phyloP scores from a whole-genome alignment of 2,888 invertebrate species.

The Ophraella communa region DNA sequence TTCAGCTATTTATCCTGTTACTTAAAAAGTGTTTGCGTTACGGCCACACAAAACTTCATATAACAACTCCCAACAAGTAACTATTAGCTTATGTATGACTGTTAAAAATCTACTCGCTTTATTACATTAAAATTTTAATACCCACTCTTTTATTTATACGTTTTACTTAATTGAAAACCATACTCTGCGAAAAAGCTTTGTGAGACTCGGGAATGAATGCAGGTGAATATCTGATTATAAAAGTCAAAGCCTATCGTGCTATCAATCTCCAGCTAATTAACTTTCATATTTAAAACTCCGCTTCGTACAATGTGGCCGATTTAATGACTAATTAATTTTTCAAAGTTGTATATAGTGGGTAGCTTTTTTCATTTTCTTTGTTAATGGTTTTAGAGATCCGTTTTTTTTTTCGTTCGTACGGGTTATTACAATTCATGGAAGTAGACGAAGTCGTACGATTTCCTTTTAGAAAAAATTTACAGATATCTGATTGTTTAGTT shows the following conservation, averaged over 20 bases:
- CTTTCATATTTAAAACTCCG: conserved; percentile 45
- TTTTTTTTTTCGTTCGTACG: conserved; percentile 2
- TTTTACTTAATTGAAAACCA: conserved; percentile 32
- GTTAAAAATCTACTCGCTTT: no score
- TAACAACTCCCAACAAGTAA: no score
- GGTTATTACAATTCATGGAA: conserved; percentile 5
- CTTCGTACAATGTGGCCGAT: conserved; percentile 39
- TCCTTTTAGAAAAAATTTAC: no score
- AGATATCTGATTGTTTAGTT: no score
- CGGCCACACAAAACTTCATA: no score
- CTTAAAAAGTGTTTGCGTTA: no score
- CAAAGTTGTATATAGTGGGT: conserved; percentile 23
- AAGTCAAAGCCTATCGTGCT: conserved; percentile 35
- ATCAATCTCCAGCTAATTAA: conserved; percentile 48
- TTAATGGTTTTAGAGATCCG: conserved; percentile 11
- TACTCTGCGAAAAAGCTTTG: conserved; percentile 30
- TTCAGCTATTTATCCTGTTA: no score
- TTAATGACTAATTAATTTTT: conserved; percentile 41
- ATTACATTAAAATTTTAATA: conserved; percentile 9
- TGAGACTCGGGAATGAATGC: conserved; percentile 31
- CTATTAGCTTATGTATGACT: no score
- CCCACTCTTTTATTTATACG: conserved; percentile 17
- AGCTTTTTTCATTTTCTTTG: conserved; percentile 19
- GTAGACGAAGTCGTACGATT: no score
- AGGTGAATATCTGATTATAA: conserved; percentile 39